Percentiles rank a stretch among this genome's conserved stretches.
phyloP scores from a whole-genome alignment of 2,113 vertebrate species.

The Phodopus roborovskii region DNA sequence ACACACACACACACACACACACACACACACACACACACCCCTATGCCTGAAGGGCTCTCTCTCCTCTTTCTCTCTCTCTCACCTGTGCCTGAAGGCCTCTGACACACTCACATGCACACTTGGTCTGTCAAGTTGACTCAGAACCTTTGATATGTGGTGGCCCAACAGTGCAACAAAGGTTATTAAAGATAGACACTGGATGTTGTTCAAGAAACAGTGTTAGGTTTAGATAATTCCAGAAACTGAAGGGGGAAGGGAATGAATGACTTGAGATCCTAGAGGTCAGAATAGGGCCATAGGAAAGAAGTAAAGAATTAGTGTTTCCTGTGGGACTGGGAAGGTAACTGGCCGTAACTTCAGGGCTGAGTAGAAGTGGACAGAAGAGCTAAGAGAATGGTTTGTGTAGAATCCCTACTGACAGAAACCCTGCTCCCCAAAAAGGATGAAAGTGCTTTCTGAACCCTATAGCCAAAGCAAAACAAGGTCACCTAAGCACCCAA shows the following conservation, averaged over 20 bases:
- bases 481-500: neutral
- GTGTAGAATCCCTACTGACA: neutral
- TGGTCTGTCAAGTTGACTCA: neutral
- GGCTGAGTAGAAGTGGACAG: neutral
- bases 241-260: neutral
- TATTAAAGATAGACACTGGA: neutral
- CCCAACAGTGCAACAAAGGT: neutral
- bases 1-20: too few species aligned
- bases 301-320: neutral
- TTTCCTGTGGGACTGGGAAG: neutral
- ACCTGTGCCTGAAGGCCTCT: neutral
- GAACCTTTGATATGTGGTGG: neutral
- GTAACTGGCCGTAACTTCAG: neutral
- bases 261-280: neutral
- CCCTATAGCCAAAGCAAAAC: neutral
- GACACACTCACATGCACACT: too few species aligned
- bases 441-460: neutral
- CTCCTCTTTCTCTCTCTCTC: neutral
- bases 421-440: neutral
- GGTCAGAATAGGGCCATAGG: neutral
- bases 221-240: neutral
- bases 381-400: neutral
- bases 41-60: neutral
- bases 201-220: constrained; percentile 11
- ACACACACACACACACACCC: neutral